Conservation (phyloP, 2,797 vertebrate species). For the Nasua narica region DNA sequence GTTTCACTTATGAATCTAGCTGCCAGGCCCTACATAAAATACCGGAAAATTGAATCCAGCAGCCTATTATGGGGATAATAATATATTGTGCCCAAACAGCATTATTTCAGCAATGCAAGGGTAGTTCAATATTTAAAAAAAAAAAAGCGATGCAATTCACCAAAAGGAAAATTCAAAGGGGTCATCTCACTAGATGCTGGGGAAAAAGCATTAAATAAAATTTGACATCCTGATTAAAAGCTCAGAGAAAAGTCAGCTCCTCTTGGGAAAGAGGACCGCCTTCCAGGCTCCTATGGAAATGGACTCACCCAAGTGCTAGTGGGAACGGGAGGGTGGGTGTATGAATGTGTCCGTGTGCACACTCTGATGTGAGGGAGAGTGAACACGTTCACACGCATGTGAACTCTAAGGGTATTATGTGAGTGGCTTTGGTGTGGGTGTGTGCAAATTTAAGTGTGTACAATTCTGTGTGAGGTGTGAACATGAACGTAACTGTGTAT, state of each 20-base stretch:
- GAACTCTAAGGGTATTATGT: too few species aligned
- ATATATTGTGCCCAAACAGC: neutral
- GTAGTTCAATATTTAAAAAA: neutral
- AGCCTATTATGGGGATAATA: neutral
- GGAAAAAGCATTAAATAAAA: neutral
- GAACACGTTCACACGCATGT: neutral
- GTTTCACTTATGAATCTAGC: neutral
- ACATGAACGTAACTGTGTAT: too few species aligned
- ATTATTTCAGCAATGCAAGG: neutral
- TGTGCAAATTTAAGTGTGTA: neutral
- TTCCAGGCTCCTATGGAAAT: neutral
- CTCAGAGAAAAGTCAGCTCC: neutral
- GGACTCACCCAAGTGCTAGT: too few species aligned
- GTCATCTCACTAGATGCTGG: neutral
- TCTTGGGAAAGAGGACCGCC: neutral
- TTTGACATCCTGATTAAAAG: neutral
- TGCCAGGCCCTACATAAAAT: neutral
- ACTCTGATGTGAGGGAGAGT: neutral
- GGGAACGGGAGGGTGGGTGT: neutral
- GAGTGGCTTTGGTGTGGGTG: neutral
- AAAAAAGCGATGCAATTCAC: neutral
- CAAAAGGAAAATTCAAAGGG: neutral
- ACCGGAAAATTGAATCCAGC: neutral
- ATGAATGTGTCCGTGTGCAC: neutral
- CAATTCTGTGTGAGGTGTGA: neutral